Conservation (phyloP, 1,140 invertebrate species). For the Drosophila suzukii region DNA sequence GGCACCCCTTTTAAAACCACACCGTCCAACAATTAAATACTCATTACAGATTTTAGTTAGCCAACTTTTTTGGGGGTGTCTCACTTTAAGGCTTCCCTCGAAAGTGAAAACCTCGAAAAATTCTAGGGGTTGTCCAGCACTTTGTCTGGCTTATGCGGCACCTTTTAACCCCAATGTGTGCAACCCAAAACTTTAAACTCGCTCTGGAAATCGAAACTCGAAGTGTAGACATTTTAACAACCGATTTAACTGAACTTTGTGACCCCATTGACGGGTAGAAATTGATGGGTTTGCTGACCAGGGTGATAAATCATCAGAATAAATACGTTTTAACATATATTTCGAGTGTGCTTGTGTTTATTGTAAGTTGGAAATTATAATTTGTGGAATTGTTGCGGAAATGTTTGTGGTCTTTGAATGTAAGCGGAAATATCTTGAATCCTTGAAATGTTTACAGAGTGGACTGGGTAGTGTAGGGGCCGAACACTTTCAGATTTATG, state of each 20-base stretch:
- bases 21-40: conserved; percentile 37
- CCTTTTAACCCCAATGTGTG: conserved; percentile 61
- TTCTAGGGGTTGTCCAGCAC: conserved; percentile 38
- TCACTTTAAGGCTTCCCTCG: conserved; percentile 48
- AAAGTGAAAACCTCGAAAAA: conserved; percentile 11
- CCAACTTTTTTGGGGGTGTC: conserved; percentile 7
- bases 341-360: conserved; percentile 11
- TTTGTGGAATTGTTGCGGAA: conserved; percentile 6
- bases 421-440: conserved; percentile 15
- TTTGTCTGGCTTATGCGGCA: conserved; percentile 62
- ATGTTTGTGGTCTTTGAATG: background rate
- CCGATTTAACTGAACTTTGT: conserved; percentile 76
- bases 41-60: conserved; percentile 16
- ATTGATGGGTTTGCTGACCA: conserved; percentile 40
- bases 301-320: conserved; percentile 1
- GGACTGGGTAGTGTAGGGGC: background rate
- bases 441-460: background rate
- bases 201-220: conserved; percentile 37
- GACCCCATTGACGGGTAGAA: conserved; percentile 25
- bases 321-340: background rate
- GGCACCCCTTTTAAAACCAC: background rate
- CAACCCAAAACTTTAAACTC: conserved; percentile 26
- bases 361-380: conserved; percentile 1
- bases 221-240: conserved; percentile 57
- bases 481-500: background rate